These are phyloP conservation scores for Polydesmus complanatus DNA, from an alignment of 2,888 invertebrate species.

Conservation along the genomic window DNA sequence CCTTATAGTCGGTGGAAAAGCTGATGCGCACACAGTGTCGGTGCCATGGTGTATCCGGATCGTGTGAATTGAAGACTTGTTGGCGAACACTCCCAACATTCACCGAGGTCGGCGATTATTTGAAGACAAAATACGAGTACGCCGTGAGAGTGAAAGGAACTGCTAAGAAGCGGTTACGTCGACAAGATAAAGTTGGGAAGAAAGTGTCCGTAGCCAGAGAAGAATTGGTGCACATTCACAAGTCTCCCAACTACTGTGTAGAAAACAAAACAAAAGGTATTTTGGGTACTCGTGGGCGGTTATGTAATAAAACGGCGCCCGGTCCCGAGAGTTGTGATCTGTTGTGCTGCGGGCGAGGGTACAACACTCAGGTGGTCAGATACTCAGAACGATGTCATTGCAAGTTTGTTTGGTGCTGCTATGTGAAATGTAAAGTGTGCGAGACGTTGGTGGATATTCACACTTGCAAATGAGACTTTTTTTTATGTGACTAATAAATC, in stretches of 20 bases:
- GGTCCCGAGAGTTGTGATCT: constrained; percentile 39
- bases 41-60: constrained; percentile 45
- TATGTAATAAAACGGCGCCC: constrained; percentile 39
- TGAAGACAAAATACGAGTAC: constrained; percentile 41
- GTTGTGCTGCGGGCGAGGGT: constrained; percentile 42
- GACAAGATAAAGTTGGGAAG: constrained; percentile 35
- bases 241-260: constrained; percentile 43
- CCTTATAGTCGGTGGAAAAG: constrained; percentile 32
- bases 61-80: constrained; percentile 44
- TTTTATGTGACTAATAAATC: too few species aligned
- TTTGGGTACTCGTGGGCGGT: constrained; percentile 39
- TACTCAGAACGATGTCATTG: constrained; percentile 35
- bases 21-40: constrained; percentile 41
- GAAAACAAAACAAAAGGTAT: constrained; percentile 34
- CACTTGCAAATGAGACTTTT: constrained; percentile 32
- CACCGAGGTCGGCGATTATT: constrained; percentile 36
- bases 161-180: constrained; percentile 32
- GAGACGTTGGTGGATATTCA: constrained; percentile 34
- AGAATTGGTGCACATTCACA: constrained; percentile 41
- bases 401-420: constrained; percentile 38
- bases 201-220: constrained; percentile 35
- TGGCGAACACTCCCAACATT: constrained; percentile 43
- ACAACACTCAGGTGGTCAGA: constrained; percentile 34
- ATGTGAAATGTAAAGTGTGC: constrained; percentile 36
- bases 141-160: constrained; percentile 37